Evolutionary conservation across 1,140 invertebrate species (phyloP).

Genomic region (Dinoponera quadriceps): DNA sequence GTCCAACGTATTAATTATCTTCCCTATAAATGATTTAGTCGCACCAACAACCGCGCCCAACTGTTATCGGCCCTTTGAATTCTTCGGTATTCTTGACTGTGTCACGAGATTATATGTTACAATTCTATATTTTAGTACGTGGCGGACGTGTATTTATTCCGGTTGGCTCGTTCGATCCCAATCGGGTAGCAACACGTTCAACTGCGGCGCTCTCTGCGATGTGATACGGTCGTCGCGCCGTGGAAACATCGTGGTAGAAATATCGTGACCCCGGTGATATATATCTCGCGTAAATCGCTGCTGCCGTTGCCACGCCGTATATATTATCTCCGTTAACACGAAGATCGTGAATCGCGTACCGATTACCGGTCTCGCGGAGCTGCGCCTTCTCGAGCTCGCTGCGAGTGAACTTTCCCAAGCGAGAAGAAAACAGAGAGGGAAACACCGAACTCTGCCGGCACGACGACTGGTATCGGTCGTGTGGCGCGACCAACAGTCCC

Average conservation of each 20-base stretch:
- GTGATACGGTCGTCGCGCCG: background rate
- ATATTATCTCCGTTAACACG: slow-evolving; percentile 25
- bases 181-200: no score
- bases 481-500: slow-evolving; percentile 22
- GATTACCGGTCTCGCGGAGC: slow-evolving; percentile 11
- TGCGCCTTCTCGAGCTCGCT: slow-evolving; percentile 19
- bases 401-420: slow-evolving; percentile 54
- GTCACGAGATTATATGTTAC: no score
- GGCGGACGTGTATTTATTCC: no score
- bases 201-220: no score
- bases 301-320: slow-evolving; percentile 1
- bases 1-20: no score
- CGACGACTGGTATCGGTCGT: slow-evolving; percentile 33
- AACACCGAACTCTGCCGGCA: slow-evolving; percentile 22
- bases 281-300: slow-evolving; percentile 38
- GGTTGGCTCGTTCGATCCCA: no score
- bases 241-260: background rate
- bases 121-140: no score
- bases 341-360: slow-evolving; percentile 44
- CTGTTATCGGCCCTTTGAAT: no score
- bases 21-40: no score
- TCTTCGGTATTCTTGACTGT: no score
- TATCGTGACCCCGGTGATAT: background rate
- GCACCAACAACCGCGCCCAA: no score
- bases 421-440: slow-evolving; percentile 39